Evolutionary conservation across 2,113 vertebrate species (phyloP).

Genomic region (Lucifuga dentata): DNA sequence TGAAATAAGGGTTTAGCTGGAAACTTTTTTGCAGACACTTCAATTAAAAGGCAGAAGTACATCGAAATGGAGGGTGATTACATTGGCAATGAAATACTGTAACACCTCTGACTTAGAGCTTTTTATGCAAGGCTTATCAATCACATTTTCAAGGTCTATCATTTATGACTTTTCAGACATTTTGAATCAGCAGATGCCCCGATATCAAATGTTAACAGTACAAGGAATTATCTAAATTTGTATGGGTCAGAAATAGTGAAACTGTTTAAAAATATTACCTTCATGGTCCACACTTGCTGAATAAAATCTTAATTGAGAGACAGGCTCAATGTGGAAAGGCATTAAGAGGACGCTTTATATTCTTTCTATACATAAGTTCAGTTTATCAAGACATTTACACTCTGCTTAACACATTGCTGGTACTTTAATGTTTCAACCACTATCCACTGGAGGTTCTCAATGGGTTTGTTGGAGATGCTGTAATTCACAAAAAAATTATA

Average conservation of each 20-base stretch:
- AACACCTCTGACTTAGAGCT: too few species aligned
- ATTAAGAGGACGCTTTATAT: slow-evolving; percentile 12
- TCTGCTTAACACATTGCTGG: too few species aligned
- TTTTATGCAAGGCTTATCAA: too few species aligned
- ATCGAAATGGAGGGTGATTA: too few species aligned
- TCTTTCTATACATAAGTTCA: slow-evolving; percentile 27
- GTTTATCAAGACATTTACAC: slow-evolving; percentile 24
- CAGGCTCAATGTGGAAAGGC: slow-evolving; percentile 14
- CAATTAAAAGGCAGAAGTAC: too few species aligned
- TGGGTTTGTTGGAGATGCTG: neutral
- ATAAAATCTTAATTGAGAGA: slow-evolving; percentile 33
- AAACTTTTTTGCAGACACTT: too few species aligned
- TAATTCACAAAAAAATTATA: slow-evolving; percentile 11
- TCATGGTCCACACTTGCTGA: slow-evolving; percentile 10
- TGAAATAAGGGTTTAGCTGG: too few species aligned
- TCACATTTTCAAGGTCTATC: neutral
- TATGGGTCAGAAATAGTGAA: slow-evolving; percentile 20
- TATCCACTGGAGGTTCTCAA: neutral
- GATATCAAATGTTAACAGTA: neutral
- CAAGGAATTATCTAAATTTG: slow-evolving; percentile 6
- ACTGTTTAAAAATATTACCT: slow-evolving; percentile 9
- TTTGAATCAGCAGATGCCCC: neutral
- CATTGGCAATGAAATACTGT: too few species aligned
- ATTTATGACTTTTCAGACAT: neutral
- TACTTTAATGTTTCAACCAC: too few species aligned